These are phyloP conservation scores for Drosophila hydei DNA, from an alignment of 1,140 invertebrate species.

Conservation along the genomic window DNA sequence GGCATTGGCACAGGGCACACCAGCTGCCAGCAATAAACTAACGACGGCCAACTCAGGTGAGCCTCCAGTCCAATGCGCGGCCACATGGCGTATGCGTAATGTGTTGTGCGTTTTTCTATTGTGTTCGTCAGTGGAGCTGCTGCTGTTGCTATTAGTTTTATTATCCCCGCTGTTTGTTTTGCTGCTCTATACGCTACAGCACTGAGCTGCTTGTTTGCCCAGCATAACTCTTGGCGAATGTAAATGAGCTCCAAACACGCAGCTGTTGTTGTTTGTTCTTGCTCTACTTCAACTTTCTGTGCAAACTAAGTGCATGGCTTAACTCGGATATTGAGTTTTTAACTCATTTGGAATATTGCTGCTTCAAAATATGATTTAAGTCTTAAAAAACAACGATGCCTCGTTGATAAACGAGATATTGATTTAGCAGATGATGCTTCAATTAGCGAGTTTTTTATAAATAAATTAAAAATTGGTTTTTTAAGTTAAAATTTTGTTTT, in stretches of 20 bases:
- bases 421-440: too few relatives aligned
- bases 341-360: background rate
- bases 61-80: too few relatives aligned
- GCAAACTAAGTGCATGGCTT: background rate
- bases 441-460: too few relatives aligned
- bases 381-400: too few relatives aligned
- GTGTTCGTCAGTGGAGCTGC: slow-evolving; percentile 19
- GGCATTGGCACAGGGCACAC: slow-evolving; percentile 46
- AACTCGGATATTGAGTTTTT: slow-evolving; percentile 5
- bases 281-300: slow-evolving; percentile 12
- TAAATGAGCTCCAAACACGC: slow-evolving; percentile 69
- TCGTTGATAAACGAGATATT: too few relatives aligned
- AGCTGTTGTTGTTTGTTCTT: slow-evolving; percentile 42
- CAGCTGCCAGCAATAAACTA: slow-evolving; percentile 71
- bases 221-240: slow-evolving; percentile 45
- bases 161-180: slow-evolving; percentile 26
- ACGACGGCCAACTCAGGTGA: slow-evolving; percentile 80
- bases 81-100: slow-evolving; percentile 39
- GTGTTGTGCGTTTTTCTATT: slow-evolving; percentile 9
- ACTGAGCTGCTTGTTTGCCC: slow-evolving; percentile 24
- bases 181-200: slow-evolving; percentile 44
- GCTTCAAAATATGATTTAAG: background rate
- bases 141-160: slow-evolving; percentile 41
- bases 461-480: too few relatives aligned
- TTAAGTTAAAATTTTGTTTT: too few relatives aligned